A percentile compares a stretch with the other conserved stretches of the same genome.
Conservation (phyloP, 2,113 vertebrate genomes). For the Microtus ochrogaster region DNA sequence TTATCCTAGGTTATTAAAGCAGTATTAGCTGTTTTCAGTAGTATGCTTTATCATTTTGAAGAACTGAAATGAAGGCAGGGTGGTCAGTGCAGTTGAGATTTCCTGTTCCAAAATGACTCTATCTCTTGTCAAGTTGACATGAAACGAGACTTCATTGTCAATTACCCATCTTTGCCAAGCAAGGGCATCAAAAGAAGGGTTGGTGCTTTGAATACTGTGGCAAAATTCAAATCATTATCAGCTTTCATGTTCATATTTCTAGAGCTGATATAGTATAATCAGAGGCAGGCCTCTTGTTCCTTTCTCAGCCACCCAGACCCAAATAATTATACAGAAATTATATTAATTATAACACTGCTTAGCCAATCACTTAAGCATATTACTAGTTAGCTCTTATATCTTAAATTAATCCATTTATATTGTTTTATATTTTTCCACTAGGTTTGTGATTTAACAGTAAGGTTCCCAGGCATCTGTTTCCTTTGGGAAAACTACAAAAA, state of each 20-base stretch:
- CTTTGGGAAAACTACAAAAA: not conserved
- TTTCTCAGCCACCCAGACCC: no score
- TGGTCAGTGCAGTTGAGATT: not conserved
- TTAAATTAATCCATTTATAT: no score
- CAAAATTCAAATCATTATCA: not conserved
- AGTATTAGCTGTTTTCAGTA: not conserved
- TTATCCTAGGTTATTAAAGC: not conserved
- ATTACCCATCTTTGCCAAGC: not conserved
- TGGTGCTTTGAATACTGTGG: not conserved
- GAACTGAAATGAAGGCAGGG: not conserved
- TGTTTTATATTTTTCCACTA: no score
- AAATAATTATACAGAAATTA: no score
- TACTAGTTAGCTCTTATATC: no score
- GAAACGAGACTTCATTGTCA: accelerated
- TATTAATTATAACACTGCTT: no score
- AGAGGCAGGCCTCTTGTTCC: no score
- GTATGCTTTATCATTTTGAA: not conserved
- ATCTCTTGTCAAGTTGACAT: not conserved
- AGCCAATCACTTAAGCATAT: no score
- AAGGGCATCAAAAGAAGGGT: no score
- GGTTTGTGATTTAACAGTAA: no score
- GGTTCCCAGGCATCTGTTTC: no score
- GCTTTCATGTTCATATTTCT: not conserved
- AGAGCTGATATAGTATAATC: no score
- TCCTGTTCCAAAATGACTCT: not conserved